Evolutionary conservation across 1,140 invertebrate genomes (phyloP).

Genomic region (Teleopsis dalmanni): DNA sequence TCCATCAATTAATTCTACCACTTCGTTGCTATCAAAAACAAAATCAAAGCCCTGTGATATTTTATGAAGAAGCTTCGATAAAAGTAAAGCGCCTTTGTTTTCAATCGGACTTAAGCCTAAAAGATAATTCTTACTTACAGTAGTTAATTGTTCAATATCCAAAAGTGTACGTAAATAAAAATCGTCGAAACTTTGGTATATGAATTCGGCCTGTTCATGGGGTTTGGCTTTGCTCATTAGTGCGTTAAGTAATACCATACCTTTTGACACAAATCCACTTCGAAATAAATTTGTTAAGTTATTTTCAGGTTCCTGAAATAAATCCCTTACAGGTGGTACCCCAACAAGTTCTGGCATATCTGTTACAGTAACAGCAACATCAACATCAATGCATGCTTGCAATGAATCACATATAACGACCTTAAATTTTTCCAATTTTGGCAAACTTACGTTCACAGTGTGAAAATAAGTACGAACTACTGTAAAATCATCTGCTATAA

Average conservation of each 20-base stretch:
- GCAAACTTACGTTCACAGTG: background rate
- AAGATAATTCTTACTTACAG: background rate
- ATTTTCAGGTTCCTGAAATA: background rate
- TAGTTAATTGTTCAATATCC: constrained; percentile 3
- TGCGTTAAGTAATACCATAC: constrained; percentile 4
- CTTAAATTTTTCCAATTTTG: background rate
- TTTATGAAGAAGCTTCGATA: constrained; percentile 1
- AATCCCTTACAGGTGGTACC: background rate
- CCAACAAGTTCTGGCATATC: background rate
- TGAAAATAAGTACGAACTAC: constrained; percentile 6
- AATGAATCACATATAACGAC: constrained; percentile 9
- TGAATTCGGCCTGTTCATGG: background rate
- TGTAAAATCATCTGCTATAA: constrained; percentile 1
- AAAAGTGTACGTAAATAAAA: background rate
- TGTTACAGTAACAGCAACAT: background rate
- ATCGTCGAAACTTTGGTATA: background rate
- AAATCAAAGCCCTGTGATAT: constrained; percentile 4
- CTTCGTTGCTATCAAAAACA: background rate
- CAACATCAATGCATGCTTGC: constrained; percentile 5
- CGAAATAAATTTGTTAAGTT: background rate
- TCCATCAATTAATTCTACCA: background rate
- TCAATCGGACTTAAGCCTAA: background rate
- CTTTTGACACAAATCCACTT: background rate
- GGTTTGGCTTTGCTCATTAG: background rate
- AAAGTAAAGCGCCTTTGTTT: background rate